Evolutionary conservation across 2,888 invertebrate genomes (phyloP).

Genomic region (Polydrusus pterygomalis): DNA sequence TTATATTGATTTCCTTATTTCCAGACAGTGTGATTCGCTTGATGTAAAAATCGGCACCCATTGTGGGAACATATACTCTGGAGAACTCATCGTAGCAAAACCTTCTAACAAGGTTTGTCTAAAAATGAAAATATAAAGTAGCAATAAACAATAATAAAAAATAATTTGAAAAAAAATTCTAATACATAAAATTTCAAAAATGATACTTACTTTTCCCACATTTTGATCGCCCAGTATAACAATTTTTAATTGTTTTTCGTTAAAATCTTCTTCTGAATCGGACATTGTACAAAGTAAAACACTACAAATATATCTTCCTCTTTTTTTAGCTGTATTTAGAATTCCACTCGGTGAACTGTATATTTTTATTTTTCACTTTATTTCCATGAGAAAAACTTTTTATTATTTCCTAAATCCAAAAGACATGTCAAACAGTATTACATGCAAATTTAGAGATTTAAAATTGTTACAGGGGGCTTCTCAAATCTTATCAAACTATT

Average conservation of each 20-base stretch:
- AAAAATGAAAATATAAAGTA: conserved; percentile 59
- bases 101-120: conserved; percentile 79
- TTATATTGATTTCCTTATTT: conserved; percentile 78
- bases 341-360: conserved; percentile 1
- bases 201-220: conserved; percentile 84
- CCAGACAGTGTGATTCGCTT: conserved; percentile 77
- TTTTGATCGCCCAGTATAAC: conserved; percentile 87
- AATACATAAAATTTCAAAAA: no score
- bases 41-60: conserved; percentile 84
- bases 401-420: conserved; percentile 38
- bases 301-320: no score
- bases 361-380: conserved; percentile 15
- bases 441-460: conserved; percentile 16
- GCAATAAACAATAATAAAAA: no score
- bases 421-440: conserved; percentile 14
- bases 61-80: conserved; percentile 78
- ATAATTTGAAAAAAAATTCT: no score
- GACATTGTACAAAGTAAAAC: conserved; percentile 73
- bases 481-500: background rate
- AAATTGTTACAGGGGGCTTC: background rate
- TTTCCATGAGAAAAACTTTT: conserved; percentile 54
- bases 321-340: background rate
- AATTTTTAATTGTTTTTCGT: conserved; percentile 79
- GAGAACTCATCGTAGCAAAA: conserved; percentile 81
- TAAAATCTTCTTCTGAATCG: conserved; percentile 80